Base-by-base conservation (phyloP, 2,113 vertebrate genomes). In the Physeter macrocephalus region DNA sequence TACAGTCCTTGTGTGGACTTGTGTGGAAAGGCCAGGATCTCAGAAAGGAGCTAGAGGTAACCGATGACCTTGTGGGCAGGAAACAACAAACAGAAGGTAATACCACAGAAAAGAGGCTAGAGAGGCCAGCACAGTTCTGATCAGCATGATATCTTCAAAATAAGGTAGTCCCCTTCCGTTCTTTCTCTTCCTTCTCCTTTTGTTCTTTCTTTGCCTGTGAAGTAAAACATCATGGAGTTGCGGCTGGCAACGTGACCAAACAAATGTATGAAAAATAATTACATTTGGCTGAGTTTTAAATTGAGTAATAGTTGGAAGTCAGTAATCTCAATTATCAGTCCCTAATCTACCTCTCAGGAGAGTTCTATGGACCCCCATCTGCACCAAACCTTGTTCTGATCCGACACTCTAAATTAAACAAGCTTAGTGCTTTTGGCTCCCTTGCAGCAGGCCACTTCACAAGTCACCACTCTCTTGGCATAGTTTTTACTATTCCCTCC, bases 401-500 rank as follows among this genome's bases (percentile, higher is more conserved):
- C 41, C 92, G 81, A 69, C 8, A 31, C 10, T 84, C 74, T 90
- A 94, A 96, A 95, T 96, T 96, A 89, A 97, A 95, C 0, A 34
- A 67, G 11, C 86, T 95, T 74, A 93, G 61, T 80, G 23, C n/a
- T 49, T 57, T 95, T 95, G 91, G 69, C 94, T 95, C 49, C 74
- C 23, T 67, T 96, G 72, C 86, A 96, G 14, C 39, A 95, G 78
- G 52, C 90, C 88, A 87, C 97, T 98, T 95, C 80, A 88, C 87
- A 97, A 96, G 98, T 97, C 13, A 27, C 84, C 43, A 80, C 41
- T 92, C 88, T 66, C 90, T 93, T 97, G 97, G 82, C 90, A 95
- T 77, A 94, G n/a, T 95, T 98, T 98, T 96, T 41, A 23, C 92
- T 95, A 43, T 88, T 96, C 89, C 49, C 46, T 97, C 83, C 49